Evolutionary conservation across 2,113 vertebrate species (phyloP), one percentile per base, ranked within the genome.

Genomic region (Brevimyrus niger): DNA sequence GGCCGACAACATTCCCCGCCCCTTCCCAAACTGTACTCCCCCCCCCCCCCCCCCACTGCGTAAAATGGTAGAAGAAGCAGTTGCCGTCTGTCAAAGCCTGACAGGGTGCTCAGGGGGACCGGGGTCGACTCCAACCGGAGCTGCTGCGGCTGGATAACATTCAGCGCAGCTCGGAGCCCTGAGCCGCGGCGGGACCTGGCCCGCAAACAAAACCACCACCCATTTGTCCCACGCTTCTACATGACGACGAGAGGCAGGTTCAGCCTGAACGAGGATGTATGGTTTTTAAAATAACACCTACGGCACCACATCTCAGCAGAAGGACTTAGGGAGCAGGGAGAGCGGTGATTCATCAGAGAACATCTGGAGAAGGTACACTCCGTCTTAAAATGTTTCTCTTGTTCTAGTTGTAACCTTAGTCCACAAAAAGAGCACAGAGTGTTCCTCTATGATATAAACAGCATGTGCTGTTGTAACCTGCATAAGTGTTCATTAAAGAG

Each of bases 161-260:
- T 99, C 92, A 99, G 98, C 92, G 97, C 94, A 90, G 98, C 97
- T 35, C 88, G 97, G 94, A 90, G 97, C 96, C 91, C 98, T 95
- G 89, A 99, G 96, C 94, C 99, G 96, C 93, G 99, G 98, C 91
- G 99, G 95, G 92, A 99, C 96, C 94, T 99, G 98, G 92, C 98
- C 98, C 98, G 80, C 7, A 55, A 35, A 50, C 23, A 86, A 1
- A 19, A 53, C 27, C 73, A 42, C 48, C 48, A 21, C 50, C 27
- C 11, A 38, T 87, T 58, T 87, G 17, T 80, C 73, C 48, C 27
- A 55, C 21, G 47, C 48, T 31, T 58, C 15, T 53, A 38, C 6
- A 23, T 50, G 31, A 53, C 50, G 38, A 58, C 48, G 42, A 46
- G 46, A 85, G 42, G 46, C 46, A 85, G 82, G 82, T 47, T 48